Percentiles rank a stretch among this genome's conserved stretches.
phyloP scores from a whole-genome alignment of 2,797 vertebrate genomes.

The Garrulus glandarius region DNA sequence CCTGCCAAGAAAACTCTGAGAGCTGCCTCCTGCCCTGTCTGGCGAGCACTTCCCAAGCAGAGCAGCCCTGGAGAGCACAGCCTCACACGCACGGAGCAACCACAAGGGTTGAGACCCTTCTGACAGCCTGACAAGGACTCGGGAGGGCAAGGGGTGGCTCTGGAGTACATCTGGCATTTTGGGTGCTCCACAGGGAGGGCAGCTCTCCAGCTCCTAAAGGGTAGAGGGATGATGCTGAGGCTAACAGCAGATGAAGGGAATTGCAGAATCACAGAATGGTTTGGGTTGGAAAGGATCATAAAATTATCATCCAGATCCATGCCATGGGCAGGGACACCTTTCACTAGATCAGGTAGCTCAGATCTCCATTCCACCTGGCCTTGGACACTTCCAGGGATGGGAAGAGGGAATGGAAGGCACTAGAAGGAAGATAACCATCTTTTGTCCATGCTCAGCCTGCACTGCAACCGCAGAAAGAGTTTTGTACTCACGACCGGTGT shows the following conservation, averaged over 20 bases:
- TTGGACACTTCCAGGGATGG: background rate
- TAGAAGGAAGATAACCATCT: background rate
- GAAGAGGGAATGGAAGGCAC: background rate
- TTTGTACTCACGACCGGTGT: too few relatives aligned
- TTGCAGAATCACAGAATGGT: background rate
- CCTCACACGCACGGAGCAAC: background rate
- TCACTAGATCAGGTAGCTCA: background rate
- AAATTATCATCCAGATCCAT: background rate
- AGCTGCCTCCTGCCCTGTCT: conserved; percentile 22
- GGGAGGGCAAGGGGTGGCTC: rapidly evolving
- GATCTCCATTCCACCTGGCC: background rate
- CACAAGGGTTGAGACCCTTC: background rate
- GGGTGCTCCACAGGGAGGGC: background rate
- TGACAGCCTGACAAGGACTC: rapidly evolving
- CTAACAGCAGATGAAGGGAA: background rate
- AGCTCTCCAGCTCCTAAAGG: background rate
- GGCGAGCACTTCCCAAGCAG: background rate
- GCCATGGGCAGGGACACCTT: background rate
- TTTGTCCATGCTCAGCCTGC: background rate
- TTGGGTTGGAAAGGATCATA: background rate
- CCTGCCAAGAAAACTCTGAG: conserved; percentile 15
- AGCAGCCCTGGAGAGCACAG: background rate
- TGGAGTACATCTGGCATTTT: background rate
- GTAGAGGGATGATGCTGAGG: background rate
- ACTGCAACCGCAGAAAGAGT: background rate